Evolutionary conservation across 2,113 vertebrate genomes (phyloP).

Genomic region (Eolophus roseicapilla): DNA sequence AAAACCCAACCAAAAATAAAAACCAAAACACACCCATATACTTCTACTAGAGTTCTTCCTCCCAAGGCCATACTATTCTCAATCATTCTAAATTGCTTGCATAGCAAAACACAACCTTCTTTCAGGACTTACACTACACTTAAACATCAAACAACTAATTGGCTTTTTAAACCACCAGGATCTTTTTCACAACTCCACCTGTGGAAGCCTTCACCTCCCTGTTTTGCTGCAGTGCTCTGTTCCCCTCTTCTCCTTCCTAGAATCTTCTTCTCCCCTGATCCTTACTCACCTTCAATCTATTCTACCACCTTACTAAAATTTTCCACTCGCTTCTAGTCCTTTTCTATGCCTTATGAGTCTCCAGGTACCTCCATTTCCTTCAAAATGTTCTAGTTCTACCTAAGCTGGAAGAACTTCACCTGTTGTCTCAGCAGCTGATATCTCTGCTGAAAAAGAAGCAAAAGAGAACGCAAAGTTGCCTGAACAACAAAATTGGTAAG

Average conservation of each 20-base stretch:
- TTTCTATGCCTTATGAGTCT: background rate
- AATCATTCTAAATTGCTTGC: background rate
- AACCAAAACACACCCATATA: background rate
- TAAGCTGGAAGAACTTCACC: background rate
- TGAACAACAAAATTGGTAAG: background rate
- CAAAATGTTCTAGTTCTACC: background rate
- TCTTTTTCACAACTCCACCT: background rate
- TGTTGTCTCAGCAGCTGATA: background rate
- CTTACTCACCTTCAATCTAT: background rate
- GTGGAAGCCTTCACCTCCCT: background rate
- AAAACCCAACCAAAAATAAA: background rate
- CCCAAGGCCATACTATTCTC: background rate
- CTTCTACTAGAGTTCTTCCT: background rate
- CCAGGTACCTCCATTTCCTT: background rate
- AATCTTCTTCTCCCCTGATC: background rate
- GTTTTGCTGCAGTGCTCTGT: background rate
- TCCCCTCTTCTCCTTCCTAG: background rate
- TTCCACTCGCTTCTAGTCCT: background rate
- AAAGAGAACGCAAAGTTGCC: background rate
- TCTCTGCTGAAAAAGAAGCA: background rate
- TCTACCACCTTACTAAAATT: background rate
- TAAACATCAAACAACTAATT: background rate
- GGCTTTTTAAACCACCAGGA: background rate
- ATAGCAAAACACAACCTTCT: background rate
- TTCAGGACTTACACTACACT: background rate